Evolutionary conservation across 2,113 vertebrate genomes (phyloP), one percentile per base, ranked within the genome.

Genomic region (Pterophyllum scalare): DNA sequence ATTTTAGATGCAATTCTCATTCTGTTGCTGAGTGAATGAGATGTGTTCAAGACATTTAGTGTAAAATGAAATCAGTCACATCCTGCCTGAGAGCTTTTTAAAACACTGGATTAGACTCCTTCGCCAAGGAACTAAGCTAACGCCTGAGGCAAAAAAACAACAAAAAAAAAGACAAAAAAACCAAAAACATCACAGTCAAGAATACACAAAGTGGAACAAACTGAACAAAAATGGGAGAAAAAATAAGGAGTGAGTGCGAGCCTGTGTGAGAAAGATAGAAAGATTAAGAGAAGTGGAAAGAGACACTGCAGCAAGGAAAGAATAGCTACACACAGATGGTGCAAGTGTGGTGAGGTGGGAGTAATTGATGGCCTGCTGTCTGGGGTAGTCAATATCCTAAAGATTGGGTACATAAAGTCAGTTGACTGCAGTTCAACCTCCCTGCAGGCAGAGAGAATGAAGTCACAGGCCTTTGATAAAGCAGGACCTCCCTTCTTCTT

Each of bases 41-140:
- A 83, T n/a, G n/a, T 24, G 33, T 91, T 70, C 81, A 75, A 84
- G 82, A 77, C 82, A n/a, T 93, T 90, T 82, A 87, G 87, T 89
- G 85, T 86, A 88, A 91, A 91, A 88, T 85, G 33, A 91, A 91
- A 93, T 89, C 87, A 65, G 77, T 90, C 88, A 86, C 85, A 88
- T 92, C 82, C 88, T 92, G 80, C 85, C 84, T 65, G 61, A 85
- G 86, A 90, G 92, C 90, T 60, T 87, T 89, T 83, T 80, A 85
- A 90, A 91, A 90, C 76, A 86, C 80, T 87, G 88, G 90, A 93
- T 91, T 92, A 92, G 78, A 89, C 72, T 83, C 49, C 65, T 91
- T 70, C 2, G 1, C 75, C 52, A 46, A 78, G 84, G 80, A 87
- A 86, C 72, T 84, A 80, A 91, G 85, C 81, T 62, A 64, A 60